Base-by-base conservation (phyloP, 2,888 invertebrate species). In the Silvanus unidentatus region DNA sequence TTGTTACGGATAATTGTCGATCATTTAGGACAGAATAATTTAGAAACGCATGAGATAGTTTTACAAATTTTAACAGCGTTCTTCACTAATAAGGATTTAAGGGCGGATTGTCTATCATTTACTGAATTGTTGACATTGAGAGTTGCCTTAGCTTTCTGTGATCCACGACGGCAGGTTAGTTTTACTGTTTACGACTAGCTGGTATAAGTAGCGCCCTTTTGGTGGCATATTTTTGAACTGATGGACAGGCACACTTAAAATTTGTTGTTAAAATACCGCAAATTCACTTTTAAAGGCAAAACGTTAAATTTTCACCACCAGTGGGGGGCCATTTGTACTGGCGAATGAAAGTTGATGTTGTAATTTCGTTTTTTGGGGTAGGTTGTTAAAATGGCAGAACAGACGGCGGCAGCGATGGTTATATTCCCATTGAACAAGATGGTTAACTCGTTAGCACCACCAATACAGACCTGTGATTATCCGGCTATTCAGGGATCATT, bases 401-500 rank as follows among this genome's bases (percentile, higher is more conserved):
- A 50, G 67, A 83, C 84, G 38, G 82, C 84, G 1, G 79, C 79
- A 39, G 79, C 82, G 48, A 94, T 93, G 35, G 77, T 78, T 13
- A 84, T 88, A 34, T 76, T 95, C 60, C 90, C 93, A 1, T 83
- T 91, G 0, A 84, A 86, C 51, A 82, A 87, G 66, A 81, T 86
- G 40, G 80, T 88, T 34, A 78, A 73, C 53, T 77, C 75, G 50
- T 66, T 78, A 43, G 84, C 70, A 77, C 92, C 96, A 0, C 84
- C 96, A 59, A 90, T 97, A 55, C 82, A 86, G 22, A 94, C 93
- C 1, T 88, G 88, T 56, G 83, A 86, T 14, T 89, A 82, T 74
- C 94, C 95, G 1, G 81, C 87, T 44, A 89, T 93, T 65, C 81
- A 93, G 69, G 93, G 92, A 54, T 94, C 94, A 46, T 86, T 97